Conservation (phyloP, 2,888 invertebrate species). For the Cyaniris semiargus region DNA sequence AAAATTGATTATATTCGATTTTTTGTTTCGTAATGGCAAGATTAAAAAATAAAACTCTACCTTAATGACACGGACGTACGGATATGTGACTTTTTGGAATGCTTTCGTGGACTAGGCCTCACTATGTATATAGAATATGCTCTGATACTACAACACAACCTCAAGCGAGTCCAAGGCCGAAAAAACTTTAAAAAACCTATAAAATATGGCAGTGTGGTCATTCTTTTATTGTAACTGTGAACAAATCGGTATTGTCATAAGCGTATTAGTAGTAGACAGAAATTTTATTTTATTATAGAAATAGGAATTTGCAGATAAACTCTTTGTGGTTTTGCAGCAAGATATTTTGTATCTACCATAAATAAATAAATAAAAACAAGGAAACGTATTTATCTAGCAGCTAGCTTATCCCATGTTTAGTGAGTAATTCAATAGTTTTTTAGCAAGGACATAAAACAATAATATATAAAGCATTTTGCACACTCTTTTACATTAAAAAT, state of each 20-base stretch:
- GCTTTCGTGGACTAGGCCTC: slow-evolving; percentile 17
- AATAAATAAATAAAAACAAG: no score
- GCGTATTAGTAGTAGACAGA: neutral
- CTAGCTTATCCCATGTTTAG: no score
- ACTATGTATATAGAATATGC: slow-evolving; percentile 22
- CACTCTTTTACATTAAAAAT: neutral
- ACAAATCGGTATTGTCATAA: neutral
- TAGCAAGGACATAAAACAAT: neutral
- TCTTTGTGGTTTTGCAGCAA: no score
- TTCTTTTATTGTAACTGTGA: neutral
- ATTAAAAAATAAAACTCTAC: slow-evolving; percentile 1
- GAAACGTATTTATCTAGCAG: no score
- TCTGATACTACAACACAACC: slow-evolving; percentile 7
- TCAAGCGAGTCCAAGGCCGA: slow-evolving; percentile 30
- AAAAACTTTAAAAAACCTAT: slow-evolving; percentile 31
- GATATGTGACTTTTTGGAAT: slow-evolving; percentile 30
- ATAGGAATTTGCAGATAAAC: no score
- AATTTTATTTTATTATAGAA: neutral
- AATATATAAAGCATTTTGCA: neutral
- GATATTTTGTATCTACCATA: no score
- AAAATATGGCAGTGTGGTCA: slow-evolving; percentile 33
- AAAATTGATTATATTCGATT: neutral
- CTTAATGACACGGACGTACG: slow-evolving; percentile 20
- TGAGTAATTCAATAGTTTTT: no score
- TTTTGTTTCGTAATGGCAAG: slow-evolving; percentile 22